Evolutionary conservation across 2,797 vertebrate species (phyloP).

Genomic region (Chrysolophus pictus): DNA sequence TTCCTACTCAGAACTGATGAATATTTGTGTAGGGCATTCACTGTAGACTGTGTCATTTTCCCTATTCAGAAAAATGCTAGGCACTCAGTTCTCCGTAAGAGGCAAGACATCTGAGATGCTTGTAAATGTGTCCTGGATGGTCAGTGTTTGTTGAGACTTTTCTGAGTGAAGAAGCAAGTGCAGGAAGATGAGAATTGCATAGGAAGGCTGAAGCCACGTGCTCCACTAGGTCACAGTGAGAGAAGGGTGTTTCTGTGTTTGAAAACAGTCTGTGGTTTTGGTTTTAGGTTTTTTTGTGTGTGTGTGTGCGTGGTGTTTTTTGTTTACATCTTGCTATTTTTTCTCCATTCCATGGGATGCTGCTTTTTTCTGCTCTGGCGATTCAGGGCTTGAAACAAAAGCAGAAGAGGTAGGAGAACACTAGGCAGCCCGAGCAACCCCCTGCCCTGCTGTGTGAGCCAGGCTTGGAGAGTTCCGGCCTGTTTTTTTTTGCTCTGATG

Average conservation of each 20-base stretch:
- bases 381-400: neutral
- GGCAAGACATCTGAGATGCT: neutral
- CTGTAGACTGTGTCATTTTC: neutral
- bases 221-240: neutral
- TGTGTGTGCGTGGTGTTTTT: too few relatives aligned
- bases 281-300: neutral
- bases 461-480: neutral
- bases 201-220: fast-evolving
- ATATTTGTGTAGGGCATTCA: neutral
- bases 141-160: neutral
- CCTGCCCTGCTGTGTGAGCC: neutral
- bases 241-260: neutral
- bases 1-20: neutral
- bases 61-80: neutral
- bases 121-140: neutral
- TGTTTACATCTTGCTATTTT: neutral
- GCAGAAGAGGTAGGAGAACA: neutral
- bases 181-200: too few relatives aligned
- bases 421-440: neutral
- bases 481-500: constrained; percentile 42
- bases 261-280: neutral
- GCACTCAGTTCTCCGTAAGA: neutral
- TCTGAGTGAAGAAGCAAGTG: neutral
- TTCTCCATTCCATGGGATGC: neutral
- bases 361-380: neutral